phyloP scores from a whole-genome alignment of 2,113 vertebrate genomes.

The Actenoides hombroni region DNA sequence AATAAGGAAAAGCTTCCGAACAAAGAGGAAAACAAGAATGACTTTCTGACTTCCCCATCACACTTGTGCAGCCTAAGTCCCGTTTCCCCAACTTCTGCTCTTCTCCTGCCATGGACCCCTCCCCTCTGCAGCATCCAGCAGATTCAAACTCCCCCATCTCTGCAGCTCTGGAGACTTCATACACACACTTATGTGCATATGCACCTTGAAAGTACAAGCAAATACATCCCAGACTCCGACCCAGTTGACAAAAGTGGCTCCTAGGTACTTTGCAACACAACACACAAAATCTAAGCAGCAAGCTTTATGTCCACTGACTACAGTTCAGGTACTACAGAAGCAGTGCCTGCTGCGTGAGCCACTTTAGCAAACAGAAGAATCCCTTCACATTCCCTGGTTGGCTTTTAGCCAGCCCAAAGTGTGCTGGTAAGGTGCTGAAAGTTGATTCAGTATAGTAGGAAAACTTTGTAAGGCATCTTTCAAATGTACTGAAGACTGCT shows the following conservation, averaged over 20 bases:
- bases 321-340: not conserved
- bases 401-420: not conserved
- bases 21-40: not conserved
- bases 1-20: not conserved
- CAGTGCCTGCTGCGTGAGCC: fast-evolving
- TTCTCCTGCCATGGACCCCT: not conserved
- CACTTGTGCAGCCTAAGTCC: not conserved
- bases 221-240: not conserved
- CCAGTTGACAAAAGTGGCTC: not conserved
- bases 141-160: not conserved
- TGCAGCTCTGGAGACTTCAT: not conserved
- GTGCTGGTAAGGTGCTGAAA: not conserved
- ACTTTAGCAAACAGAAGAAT: not conserved
- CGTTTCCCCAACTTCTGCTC: not conserved
- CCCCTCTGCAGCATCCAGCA: not conserved
- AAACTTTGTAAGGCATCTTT: not conserved
- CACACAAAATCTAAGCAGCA: not conserved
- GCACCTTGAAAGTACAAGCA: not conserved
- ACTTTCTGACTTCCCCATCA: not conserved
- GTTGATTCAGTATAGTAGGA: not conserved
- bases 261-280: not conserved
- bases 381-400: not conserved
- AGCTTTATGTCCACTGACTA: not conserved
- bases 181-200: fast-evolving
- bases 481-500: not conserved